Percentiles rank a stretch among this genome's conserved stretches.
Conservation (phyloP, 2,113 vertebrate species). For the Rynchops niger region DNA sequence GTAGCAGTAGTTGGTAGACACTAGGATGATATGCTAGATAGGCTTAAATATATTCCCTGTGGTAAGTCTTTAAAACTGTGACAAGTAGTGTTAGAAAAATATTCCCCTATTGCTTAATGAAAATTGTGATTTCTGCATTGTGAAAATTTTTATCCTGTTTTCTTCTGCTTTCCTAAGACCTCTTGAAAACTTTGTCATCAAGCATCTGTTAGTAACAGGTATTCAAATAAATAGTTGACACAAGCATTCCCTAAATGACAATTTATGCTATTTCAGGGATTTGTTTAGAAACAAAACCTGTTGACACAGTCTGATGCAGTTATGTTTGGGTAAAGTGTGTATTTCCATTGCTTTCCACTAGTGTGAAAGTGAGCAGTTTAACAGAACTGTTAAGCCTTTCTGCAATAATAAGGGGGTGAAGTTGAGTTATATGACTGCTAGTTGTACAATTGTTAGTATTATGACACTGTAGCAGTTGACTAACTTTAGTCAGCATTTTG, state of each 20-base stretch:
- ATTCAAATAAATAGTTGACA: not conserved
- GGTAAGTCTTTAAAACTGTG: not conserved
- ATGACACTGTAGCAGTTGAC: not conserved
- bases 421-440: not conserved
- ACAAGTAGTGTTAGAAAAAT: not conserved
- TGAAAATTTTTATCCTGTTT: not conserved
- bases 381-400: not conserved
- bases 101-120: not conserved
- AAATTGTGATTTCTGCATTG: not conserved
- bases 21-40: not conserved
- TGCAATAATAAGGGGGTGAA: not conserved
- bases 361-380: not conserved
- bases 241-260: not conserved
- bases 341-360: not conserved
- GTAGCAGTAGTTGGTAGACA: not conserved
- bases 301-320: not conserved
- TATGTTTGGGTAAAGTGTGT: fast-evolving
- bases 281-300: not conserved
- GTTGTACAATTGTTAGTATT: not conserved
- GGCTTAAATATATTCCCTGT: not conserved
- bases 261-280: not conserved
- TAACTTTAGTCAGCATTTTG: not conserved
- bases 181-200: not conserved
- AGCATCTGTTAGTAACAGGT: not conserved
- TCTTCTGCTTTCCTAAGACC: not conserved